These are phyloP conservation scores for Lathamus discolor DNA, from an alignment of 2,113 vertebrate species.

Conservation along the genomic window DNA sequence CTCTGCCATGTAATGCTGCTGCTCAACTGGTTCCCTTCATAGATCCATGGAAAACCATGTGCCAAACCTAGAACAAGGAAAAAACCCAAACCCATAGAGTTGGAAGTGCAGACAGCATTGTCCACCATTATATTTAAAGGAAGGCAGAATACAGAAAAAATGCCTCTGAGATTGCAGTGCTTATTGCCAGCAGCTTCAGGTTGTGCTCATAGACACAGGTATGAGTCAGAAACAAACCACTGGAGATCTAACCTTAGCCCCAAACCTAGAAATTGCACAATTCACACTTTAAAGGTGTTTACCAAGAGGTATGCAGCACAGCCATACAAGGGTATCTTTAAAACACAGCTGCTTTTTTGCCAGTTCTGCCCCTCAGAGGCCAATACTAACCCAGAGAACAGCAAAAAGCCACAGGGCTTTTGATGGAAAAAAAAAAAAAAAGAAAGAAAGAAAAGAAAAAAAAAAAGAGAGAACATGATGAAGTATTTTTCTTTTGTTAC, in stretches of 20 bases:
- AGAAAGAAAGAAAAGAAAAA: not conserved
- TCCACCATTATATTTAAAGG: not conserved
- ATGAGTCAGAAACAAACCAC: not conserved
- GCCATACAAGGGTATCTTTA: not conserved
- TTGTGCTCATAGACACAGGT: not conserved
- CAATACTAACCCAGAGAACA: not conserved
- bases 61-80: not conserved
- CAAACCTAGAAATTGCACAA: not conserved
- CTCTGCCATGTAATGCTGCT: not conserved
- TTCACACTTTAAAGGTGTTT: not conserved
- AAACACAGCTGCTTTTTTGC: not conserved
- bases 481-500: not conserved
- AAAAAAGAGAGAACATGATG: not conserved
- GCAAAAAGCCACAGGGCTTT: not conserved
- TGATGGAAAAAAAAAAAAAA: not conserved
- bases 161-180: not conserved
- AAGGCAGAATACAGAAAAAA: not conserved
- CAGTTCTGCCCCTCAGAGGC: not conserved
- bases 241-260: not conserved
- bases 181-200: not conserved
- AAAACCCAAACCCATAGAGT: fast-evolving
- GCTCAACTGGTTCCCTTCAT: not conserved
- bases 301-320: not conserved
- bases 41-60: fast-evolving
- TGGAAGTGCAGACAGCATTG: not conserved